phyloP scores from a whole-genome alignment of 1,140 invertebrate species.

The Eciton burchellii region DNA sequence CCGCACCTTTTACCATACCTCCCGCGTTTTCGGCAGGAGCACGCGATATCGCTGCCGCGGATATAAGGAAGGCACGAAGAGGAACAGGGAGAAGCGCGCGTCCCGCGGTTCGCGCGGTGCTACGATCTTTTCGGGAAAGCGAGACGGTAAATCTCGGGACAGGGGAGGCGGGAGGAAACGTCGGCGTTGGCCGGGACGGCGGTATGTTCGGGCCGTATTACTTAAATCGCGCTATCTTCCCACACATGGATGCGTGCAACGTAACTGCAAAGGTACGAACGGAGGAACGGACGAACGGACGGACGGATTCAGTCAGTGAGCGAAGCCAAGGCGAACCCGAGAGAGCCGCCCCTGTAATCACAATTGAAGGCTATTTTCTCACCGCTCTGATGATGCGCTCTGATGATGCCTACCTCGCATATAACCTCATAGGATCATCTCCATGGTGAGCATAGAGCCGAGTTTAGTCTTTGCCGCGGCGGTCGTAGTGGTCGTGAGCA shows the following conservation, averaged over 20 bases:
- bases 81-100: not conserved
- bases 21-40: not conserved
- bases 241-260: constrained; percentile 54
- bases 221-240: constrained; percentile 69
- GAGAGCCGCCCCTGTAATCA: constrained; percentile 86
- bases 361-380: constrained; percentile 86
- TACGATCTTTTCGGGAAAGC: no score
- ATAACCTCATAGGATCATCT: constrained; percentile 84
- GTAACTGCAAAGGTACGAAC: constrained; percentile 60
- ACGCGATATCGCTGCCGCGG: not conserved
- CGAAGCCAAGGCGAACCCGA: constrained; percentile 76
- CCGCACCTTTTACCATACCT: constrained; percentile 59
- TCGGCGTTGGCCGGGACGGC: not conserved
- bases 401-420: constrained; percentile 78
- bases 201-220: constrained; percentile 62
- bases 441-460: constrained; percentile 75
- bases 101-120: not conserved
- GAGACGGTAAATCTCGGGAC: not conserved
- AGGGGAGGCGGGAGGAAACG: constrained; percentile 14
- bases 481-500: constrained; percentile 79
- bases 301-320: constrained; percentile 72
- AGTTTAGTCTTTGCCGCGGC: constrained; percentile 73
- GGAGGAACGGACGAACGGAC: constrained; percentile 34
- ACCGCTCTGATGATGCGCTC: constrained; percentile 85
- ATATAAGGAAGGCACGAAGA: no score